Conservation (phyloP, 2,888 invertebrate genomes). For the Bombyx huttoni region DNA sequence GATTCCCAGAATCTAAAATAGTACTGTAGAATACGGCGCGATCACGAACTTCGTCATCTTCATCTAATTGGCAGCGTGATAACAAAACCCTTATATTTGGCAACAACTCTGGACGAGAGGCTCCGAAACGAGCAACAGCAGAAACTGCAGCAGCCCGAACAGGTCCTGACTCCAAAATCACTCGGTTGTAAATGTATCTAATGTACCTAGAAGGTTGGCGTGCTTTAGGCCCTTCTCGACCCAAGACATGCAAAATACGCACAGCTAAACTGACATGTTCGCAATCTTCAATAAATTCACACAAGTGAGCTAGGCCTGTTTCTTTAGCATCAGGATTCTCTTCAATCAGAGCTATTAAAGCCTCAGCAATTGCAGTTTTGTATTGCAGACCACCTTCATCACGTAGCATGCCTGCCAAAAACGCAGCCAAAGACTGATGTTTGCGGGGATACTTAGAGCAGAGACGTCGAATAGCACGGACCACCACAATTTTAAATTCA, state of each 20-base stretch:
- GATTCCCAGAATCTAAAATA: conserved; percentile 81
- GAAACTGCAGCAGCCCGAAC: conserved; percentile 98
- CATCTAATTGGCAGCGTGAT: conserved; percentile 92
- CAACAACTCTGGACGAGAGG: conserved; percentile 80
- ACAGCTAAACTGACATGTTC: conserved; percentile 98
- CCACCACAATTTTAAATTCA: conserved; percentile 99
- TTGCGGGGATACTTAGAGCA: conserved; percentile 98
- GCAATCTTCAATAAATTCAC: conserved; percentile 99
- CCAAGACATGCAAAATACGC: conserved; percentile 94
- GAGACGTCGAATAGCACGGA: conserved; percentile 89
- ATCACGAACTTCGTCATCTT: conserved; percentile 98
- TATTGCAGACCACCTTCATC: conserved; percentile 98
- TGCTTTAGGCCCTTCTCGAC: conserved; percentile 96
- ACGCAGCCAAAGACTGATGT: conserved; percentile 95
- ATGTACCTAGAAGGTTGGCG: conserved; percentile 92
- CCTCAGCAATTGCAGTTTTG: conserved; percentile 98
- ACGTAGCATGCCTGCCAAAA: conserved; percentile 95
- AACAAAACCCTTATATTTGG: conserved; percentile 84
- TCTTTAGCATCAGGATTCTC: conserved; percentile 98
- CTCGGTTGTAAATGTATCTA: conserved; percentile 88
- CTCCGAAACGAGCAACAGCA: conserved; percentile 97
- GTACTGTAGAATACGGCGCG: conserved; percentile 96
- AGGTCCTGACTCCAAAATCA: conserved; percentile 96
- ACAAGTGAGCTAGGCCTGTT: conserved; percentile 94
- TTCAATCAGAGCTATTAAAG: conserved; percentile 97